Percentiles rank a stretch among this genome's conserved stretches.
Evolutionary conservation across 2,113 vertebrate genomes (phyloP).

Genomic region (Caranx melampygus): DNA sequence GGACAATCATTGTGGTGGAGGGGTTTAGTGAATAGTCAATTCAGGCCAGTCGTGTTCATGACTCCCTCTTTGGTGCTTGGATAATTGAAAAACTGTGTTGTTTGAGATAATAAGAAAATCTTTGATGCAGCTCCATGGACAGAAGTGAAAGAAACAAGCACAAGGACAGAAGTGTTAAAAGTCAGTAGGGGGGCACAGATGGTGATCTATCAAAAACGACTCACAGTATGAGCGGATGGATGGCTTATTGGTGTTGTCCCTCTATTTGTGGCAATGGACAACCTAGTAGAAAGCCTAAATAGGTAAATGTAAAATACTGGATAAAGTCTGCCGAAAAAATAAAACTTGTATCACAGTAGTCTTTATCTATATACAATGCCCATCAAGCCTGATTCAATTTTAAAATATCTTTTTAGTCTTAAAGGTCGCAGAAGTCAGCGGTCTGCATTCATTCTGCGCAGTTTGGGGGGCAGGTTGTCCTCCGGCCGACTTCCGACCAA

Average conservation of each 20-base stretch:
- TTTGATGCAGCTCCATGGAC: slow-evolving; percentile 39
- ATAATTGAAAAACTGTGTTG: slow-evolving; percentile 20
- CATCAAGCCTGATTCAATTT: slow-evolving; percentile 55
- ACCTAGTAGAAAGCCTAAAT: slow-evolving; percentile 48
- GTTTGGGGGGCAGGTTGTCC: slow-evolving; percentile 85
- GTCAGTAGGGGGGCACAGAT: slow-evolving; percentile 71
- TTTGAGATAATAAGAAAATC: slow-evolving; percentile 36
- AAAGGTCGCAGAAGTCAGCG: slow-evolving; percentile 63
- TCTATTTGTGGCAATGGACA: slow-evolving; percentile 61
- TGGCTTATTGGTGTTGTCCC: slow-evolving; percentile 77
- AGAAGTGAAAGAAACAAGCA: slow-evolving; percentile 49
- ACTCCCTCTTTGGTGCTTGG: slow-evolving; percentile 47
- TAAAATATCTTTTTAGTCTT: slow-evolving; percentile 30
- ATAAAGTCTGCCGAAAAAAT: slow-evolving; percentile 37
- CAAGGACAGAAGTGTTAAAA: slow-evolving; percentile 50
- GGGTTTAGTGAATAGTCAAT: slow-evolving; percentile 33
- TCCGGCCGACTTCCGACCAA: slow-evolving; percentile 77
- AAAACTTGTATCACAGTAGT: slow-evolving; percentile 60
- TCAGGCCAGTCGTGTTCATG: slow-evolving; percentile 6
- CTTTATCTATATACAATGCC: slow-evolving; percentile 66
- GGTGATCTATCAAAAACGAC: slow-evolving; percentile 75
- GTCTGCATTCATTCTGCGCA: slow-evolving; percentile 84
- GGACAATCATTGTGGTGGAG: background rate
- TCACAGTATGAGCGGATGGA: slow-evolving; percentile 77
- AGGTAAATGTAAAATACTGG: slow-evolving; percentile 53